Percentiles rank a stretch among this genome's conserved stretches.
Conservation (phyloP, 1,140 invertebrate species). For the Orius laevigatus region DNA sequence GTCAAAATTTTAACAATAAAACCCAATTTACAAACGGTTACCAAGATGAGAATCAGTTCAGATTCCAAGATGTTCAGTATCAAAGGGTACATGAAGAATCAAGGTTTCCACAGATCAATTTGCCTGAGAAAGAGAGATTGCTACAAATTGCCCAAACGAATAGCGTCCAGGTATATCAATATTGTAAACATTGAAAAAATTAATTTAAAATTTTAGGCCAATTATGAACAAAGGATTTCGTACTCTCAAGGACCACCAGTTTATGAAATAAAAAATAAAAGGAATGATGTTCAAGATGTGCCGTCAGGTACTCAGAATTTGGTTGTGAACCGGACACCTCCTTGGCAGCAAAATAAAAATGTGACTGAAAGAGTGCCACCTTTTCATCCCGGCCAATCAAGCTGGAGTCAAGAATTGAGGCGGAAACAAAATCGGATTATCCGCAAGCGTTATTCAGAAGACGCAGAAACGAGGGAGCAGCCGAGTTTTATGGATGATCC, state of each 20-base stretch:
- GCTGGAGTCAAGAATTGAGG: conserved; percentile 40
- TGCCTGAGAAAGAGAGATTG: too few species aligned
- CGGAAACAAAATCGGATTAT: conserved; percentile 34
- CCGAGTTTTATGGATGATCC: conserved; percentile 66
- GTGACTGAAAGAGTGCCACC: conserved; percentile 45
- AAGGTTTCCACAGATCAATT: not conserved
- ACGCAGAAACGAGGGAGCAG: conserved; percentile 35
- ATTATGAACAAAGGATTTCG: too few species aligned
- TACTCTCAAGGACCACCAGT: not conserved
- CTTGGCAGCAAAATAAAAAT: conserved; percentile 38
- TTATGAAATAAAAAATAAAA: conserved; percentile 2
- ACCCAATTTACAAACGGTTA: conserved; percentile 10
- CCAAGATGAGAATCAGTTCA: conserved; percentile 5
- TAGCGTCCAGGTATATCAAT: too few species aligned
- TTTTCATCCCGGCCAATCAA: conserved; percentile 40
- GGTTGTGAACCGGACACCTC: conserved; percentile 18
- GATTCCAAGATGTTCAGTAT: conserved; percentile 1
- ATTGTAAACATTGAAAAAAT: too few species aligned
- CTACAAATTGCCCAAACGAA: too few species aligned
- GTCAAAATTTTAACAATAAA: conserved; percentile 4
- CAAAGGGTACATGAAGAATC: conserved; percentile 1
- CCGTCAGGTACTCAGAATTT: not conserved
- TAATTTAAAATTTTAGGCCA: too few species aligned
- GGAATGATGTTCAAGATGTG: not conserved
- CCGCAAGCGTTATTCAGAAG: conserved; percentile 32